Evolutionary conservation across 2,797 vertebrate genomes (phyloP), one percentile per base, ranked within the genome.

Genomic region (Phoxinus dragarum): DNA sequence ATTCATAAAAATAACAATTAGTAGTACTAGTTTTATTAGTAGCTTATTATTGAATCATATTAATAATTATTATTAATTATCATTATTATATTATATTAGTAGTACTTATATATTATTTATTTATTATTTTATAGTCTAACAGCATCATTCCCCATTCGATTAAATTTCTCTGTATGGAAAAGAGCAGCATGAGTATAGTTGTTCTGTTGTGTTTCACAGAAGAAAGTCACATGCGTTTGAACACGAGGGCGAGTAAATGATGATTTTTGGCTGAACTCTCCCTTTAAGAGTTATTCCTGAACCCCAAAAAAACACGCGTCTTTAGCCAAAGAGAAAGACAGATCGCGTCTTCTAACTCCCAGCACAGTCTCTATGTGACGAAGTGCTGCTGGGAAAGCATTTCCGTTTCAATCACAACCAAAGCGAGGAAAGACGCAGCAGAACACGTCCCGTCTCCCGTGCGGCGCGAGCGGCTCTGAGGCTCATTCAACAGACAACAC

Each of bases 361-460:
- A 83, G 77, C 71, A 2, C n/a, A 69, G 78, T 83, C 42, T 83
- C 82, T 74, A 8, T 81, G 75, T 79, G 84, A 87, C 82, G 77
- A 74, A 86, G 80, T 17, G 74, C 27, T 64, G 80, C 88, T 89
- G 90, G 77, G 87, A 91, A 91, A 90, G 77, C 84, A 84, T 78
- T 72, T 72, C 81, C 38, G 40, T 56, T 82, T 87, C 64, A 68
- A 79, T 68, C 79, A 36, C 66, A 61, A 81, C 38, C 40, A 64
- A 61, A 52, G 80, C 31, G 64, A 23, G 72, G 66, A 82, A 87
- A 88, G 27, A 27, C 27, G 81, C 66, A 36, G 82, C 80, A 81
- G 80, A 40, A 80, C 64, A 75, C 27, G 31, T 82, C 67, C n/a
- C 87, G 52, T 68, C 88, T 82, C 34, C 49, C 80, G 10, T n/a